Percentiles rank a stretch among this genome's conserved stretches.
Conservation (phyloP, 2,113 vertebrate species). For the Triplophysa rosa region DNA sequence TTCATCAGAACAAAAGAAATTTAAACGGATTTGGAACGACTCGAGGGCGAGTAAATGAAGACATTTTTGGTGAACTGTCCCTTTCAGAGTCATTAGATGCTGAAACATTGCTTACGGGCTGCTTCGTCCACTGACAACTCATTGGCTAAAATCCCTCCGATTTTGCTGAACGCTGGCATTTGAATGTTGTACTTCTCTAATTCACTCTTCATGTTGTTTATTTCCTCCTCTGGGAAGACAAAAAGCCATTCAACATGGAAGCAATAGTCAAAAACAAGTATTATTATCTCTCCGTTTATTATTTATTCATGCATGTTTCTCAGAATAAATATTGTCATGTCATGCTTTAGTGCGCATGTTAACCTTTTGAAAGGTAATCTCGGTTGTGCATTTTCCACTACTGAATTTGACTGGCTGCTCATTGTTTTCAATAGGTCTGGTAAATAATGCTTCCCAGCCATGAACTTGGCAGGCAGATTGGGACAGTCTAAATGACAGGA, state of each 20-base stretch:
- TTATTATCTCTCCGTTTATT: background rate
- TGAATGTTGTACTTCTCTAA: conserved; percentile 99
- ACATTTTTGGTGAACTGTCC: too few relatives aligned
- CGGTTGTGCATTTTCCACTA: background rate
- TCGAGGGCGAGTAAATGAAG: too few relatives aligned
- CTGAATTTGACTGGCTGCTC: conserved; percentile 5
- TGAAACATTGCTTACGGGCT: conserved; percentile 78
- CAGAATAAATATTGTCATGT: background rate
- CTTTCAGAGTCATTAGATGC: background rate
- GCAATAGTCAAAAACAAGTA: background rate
- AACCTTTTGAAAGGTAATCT: conserved; percentile 34
- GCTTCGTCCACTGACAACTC: conserved; percentile 98
- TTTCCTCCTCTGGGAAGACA: conserved; percentile 87
- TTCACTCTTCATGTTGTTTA: conserved; percentile 97
- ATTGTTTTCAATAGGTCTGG: conserved; percentile 60
- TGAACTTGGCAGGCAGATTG: conserved; percentile 52
- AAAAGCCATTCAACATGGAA: background rate
- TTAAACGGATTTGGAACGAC: too few relatives aligned
- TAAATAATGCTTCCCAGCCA: conserved; percentile 59
- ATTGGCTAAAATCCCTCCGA: conserved; percentile 96
- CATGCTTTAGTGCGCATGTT: conserved; percentile 5
- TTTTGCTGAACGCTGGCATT: conserved; percentile 99
- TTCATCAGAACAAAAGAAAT: too few relatives aligned
- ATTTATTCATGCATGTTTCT: background rate
- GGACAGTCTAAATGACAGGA: conserved; percentile 61